These are phyloP conservation scores for Drosophila testacea DNA, from an alignment of 2,888 invertebrate genomes.

Conservation along the genomic window DNA sequence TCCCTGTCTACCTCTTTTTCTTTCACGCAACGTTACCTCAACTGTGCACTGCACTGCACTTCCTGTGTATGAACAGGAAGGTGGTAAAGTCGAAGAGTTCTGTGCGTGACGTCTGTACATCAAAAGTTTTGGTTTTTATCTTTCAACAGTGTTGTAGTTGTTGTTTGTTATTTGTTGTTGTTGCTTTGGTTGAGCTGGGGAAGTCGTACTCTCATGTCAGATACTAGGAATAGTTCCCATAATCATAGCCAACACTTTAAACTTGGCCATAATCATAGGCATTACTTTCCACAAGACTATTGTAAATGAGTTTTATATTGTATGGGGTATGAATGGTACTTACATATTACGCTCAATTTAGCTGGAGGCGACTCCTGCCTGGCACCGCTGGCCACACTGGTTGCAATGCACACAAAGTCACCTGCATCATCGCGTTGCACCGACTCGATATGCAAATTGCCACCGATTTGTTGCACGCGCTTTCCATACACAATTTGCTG, in stretches of 20 bases:
- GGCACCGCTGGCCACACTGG: conserved; percentile 84
- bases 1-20: conserved; percentile 15
- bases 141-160: conserved; percentile 61
- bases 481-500: conserved; percentile 81
- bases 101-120: conserved; percentile 71
- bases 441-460: conserved; percentile 84
- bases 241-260: conserved; percentile 14
- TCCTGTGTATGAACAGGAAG: conserved; percentile 53
- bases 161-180: conserved; percentile 18
- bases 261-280: neutral
- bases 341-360: conserved; percentile 84
- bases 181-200: conserved; percentile 26
- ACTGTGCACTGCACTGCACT: conserved; percentile 71
- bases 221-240: conserved; percentile 14
- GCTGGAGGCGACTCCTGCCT: conserved; percentile 85
- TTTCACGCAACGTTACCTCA: conserved; percentile 55
- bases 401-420: conserved; percentile 85
- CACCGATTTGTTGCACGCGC: conserved; percentile 83
- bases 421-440: conserved; percentile 83
- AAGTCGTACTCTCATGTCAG: neutral
- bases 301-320: neutral
- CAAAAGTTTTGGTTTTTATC: conserved; percentile 81
- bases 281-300: neutral
- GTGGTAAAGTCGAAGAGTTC: conserved; percentile 11
- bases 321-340: conserved; percentile 61